Evolutionary conservation across 2,888 invertebrate genomes (phyloP).

Genomic region (Tribolium freemani): DNA sequence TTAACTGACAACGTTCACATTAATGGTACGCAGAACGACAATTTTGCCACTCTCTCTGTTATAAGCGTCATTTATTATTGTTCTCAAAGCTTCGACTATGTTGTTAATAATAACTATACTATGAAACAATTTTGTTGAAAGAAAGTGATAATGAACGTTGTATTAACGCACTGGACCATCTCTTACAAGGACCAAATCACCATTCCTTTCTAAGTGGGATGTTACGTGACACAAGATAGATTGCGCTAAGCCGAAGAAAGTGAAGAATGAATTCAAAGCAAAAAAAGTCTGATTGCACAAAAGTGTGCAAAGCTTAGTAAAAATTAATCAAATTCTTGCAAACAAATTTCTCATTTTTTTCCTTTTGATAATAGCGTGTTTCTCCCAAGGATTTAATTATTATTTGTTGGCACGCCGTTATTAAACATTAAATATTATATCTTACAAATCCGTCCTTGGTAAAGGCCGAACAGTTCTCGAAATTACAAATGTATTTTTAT

Average conservation of each 20-base stretch:
- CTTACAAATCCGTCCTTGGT: constrained; percentile 13
- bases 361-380: background rate
- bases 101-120: background rate
- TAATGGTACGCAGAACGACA: no score
- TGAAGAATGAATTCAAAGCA: background rate
- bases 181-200: constrained; percentile 15
- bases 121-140: background rate
- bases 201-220: constrained; percentile 17
- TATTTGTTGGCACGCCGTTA: background rate
- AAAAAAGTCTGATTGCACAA: constrained; percentile 1
- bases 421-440: constrained; percentile 4
- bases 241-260: constrained; percentile 4
- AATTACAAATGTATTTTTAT: constrained; percentile 1
- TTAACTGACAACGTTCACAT: no score
- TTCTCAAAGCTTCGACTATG: no score
- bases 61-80: no score
- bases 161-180: constrained; percentile 1
- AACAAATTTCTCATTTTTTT: background rate
- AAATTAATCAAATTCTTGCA: background rate
- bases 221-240: constrained; percentile 22
- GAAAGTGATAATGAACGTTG: background rate
- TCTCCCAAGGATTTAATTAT: background rate
- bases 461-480: constrained; percentile 20
- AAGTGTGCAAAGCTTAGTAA: background rate
- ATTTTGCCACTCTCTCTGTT: no score